Evolutionary conservation across 30 jellyfish, hydroid and myxozoan genomes (phyloP).

Genomic region (Haliclystus octoradiatus): DNA sequence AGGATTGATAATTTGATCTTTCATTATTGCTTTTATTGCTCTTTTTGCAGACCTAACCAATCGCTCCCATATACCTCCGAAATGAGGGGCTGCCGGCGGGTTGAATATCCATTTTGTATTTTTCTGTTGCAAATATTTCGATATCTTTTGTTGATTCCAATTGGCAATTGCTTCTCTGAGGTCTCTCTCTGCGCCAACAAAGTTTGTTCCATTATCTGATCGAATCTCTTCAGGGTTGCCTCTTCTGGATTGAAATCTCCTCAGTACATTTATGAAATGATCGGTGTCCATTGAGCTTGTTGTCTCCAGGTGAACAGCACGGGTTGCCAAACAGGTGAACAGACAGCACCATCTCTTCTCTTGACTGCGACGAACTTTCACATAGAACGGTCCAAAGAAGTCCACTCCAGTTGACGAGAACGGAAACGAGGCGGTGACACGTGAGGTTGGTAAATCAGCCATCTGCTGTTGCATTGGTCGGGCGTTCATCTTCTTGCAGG

Average conservation of each 20-base stretch:
- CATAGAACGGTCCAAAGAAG: no score
- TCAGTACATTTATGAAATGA: no score
- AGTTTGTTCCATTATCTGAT: conserved; percentile 16
- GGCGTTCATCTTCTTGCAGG: conserved; percentile 22
- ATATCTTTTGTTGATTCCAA: neutral
- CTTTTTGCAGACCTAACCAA: conserved; percentile 16
- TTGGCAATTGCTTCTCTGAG: no score
- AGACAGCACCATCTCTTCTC: conserved; percentile 17
- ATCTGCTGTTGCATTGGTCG: conserved; percentile 13
- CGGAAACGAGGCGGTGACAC: conserved; percentile 13
- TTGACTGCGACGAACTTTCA: conserved; percentile 13
- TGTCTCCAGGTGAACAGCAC: conserved; percentile 21
- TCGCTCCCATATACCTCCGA: conserved; percentile 25
- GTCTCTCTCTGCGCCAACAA: conserved; percentile 7
- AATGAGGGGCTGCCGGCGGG: conserved; percentile 28
- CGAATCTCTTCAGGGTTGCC: conserved; percentile 9
- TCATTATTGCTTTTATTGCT: conserved; percentile 22
- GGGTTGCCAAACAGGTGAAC: conserved; percentile 22
- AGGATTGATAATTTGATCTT: no score
- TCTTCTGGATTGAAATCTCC: conserved; percentile 17
- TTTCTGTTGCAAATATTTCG: conserved; percentile 9
- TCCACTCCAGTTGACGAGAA: conserved; percentile 28
- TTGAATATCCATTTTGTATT: conserved; percentile 22
- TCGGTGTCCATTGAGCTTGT: conserved; percentile 12
- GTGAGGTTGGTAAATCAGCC: conserved; percentile 28